Conservation (phyloP, 2,113 vertebrate species). For the Cygnus atratus region DNA sequence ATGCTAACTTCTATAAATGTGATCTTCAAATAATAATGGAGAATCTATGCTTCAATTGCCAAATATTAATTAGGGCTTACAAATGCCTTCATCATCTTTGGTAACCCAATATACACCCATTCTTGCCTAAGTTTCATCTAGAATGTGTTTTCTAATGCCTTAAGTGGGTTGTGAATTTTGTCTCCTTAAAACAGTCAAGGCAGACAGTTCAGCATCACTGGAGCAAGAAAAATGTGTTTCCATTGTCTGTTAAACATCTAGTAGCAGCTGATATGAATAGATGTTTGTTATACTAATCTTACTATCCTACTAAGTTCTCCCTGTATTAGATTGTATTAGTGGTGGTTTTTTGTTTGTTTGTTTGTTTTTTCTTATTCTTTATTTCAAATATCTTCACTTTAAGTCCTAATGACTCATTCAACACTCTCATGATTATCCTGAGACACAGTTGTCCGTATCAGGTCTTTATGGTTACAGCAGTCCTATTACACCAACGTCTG, state of each 20-base stretch:
- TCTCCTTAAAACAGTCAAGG: not conserved
- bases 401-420: not conserved
- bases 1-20: not conserved
- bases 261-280: not conserved
- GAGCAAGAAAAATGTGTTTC: not conserved
- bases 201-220: not conserved
- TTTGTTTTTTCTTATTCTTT: not conserved
- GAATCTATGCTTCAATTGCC: not conserved
- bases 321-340: too few species aligned
- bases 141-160: not conserved
- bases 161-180: not conserved
- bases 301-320: not conserved
- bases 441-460: not conserved
- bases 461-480: not conserved
- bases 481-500: not conserved
- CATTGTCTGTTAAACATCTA: not conserved
- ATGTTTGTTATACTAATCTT: not conserved
- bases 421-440: not conserved
- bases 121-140: not conserved
- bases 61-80: not conserved
- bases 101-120: not conserved
- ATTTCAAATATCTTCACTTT: not conserved
- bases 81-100: not conserved
- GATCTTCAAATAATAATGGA: not conserved
- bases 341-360: not conserved